Conservation (phyloP, 2,113 vertebrate species). For the Hippopotamus amphibius region DNA sequence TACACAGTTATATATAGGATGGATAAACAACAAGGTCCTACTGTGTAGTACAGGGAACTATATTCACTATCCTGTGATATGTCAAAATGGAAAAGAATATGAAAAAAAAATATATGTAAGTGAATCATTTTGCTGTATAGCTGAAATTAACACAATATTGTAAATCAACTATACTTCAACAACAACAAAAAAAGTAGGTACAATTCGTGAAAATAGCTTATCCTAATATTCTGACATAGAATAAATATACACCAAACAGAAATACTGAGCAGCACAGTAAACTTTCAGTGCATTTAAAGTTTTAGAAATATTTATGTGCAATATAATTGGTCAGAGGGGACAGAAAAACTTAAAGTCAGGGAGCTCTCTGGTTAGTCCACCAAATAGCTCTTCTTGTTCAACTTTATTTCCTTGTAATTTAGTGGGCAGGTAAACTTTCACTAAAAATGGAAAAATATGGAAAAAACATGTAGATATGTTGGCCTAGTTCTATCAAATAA, state of each 20-base stretch:
- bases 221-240: not conserved
- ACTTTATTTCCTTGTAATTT: slow-evolving; percentile 27
- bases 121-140: not conserved
- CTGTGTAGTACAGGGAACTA: not conserved
- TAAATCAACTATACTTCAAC: not conserved
- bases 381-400: not conserved
- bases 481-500: not conserved
- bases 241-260: not conserved
- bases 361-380: not conserved
- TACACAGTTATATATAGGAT: not conserved
- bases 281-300: not conserved
- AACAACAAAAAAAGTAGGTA: not conserved
- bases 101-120: not conserved
- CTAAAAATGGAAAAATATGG: not conserved
- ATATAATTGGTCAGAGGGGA: not conserved
- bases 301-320: not conserved
- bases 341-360: not conserved
- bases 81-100: not conserved
- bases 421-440: not conserved
- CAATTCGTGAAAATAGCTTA: not conserved
- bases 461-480: not conserved
- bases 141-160: not conserved
- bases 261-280: not conserved
- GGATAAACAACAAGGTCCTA: not conserved
- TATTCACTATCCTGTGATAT: not conserved